Conservation (phyloP, 1,140 invertebrate genomes). For the Zaprionus lachaisei region DNA sequence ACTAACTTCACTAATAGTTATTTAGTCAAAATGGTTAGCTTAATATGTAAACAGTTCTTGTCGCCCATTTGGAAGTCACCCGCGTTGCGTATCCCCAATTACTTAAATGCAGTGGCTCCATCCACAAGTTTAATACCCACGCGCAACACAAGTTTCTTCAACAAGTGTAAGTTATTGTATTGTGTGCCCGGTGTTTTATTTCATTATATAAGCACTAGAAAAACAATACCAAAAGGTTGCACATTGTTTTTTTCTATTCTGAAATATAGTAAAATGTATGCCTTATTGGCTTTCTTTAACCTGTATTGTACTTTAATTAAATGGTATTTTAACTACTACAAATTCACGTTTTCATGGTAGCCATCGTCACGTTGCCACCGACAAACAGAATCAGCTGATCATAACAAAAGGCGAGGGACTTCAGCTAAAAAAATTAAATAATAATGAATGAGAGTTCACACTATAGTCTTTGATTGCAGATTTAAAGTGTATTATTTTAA, state of each 20-base stretch:
- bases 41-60: conserved; percentile 2
- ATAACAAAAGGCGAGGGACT: neutral
- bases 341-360: neutral
- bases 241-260: neutral
- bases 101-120: conserved; percentile 1
- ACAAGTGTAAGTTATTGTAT: conserved; percentile 85
- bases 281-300: neutral
- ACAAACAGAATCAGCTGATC: neutral
- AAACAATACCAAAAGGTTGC: neutral
- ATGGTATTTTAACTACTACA: neutral
- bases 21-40: conserved; percentile 17
- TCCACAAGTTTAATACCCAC: conserved; percentile 39
- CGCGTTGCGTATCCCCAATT: neutral
- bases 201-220: conserved; percentile 13
- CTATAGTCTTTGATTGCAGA: too few relatives aligned
- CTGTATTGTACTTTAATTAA: neutral
- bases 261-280: neutral
- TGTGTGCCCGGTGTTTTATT: neutral
- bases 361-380: neutral
- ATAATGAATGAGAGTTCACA: too few relatives aligned
- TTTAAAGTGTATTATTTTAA: too few relatives aligned
- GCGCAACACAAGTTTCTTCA: conserved; percentile 85
- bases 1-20: neutral
- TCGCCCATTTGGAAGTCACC: neutral
- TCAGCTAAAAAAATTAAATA: too few relatives aligned